Evolutionary conservation across 2,888 invertebrate species (phyloP).

Genomic region (Ephialtes manifestator): DNA sequence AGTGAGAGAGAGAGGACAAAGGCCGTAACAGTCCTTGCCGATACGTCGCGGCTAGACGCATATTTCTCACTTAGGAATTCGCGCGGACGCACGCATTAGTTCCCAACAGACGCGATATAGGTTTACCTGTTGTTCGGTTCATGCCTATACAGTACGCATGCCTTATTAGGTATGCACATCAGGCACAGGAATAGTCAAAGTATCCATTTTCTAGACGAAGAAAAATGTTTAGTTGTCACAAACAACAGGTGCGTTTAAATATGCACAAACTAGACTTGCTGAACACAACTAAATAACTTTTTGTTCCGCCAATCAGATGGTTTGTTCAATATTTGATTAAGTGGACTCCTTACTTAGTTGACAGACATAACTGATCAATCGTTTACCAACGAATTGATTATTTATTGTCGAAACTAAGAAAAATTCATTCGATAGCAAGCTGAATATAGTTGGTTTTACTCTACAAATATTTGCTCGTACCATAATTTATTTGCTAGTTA

Average conservation of each 20-base stretch:
- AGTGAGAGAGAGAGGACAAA: constrained; percentile 50
- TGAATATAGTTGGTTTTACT: no score
- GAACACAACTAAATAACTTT: no score
- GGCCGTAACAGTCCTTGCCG: constrained; percentile 62
- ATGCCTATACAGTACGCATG: neutral
- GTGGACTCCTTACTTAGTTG: no score
- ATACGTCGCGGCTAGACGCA: constrained; percentile 72
- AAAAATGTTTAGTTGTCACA: neutral
- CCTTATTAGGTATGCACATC: constrained; percentile 3
- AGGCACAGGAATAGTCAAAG: neutral
- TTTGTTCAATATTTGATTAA: no score
- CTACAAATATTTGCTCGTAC: no score
- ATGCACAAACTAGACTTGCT: neutral
- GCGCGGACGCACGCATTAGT: constrained; percentile 62
- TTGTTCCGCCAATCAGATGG: no score
- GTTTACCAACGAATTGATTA: no score
- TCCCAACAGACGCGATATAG: constrained; percentile 41
- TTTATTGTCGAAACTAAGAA: no score
- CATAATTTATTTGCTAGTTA: no score
- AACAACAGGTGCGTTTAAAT: neutral
- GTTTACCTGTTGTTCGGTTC: constrained; percentile 59
- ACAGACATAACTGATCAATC: no score
- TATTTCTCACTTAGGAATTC: constrained; percentile 74
- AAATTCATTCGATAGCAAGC: no score
- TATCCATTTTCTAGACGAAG: neutral